These are phyloP conservation scores for Todiramphus saurophagus DNA, from an alignment of 2,113 vertebrate genomes.

Conservation along the genomic window DNA sequence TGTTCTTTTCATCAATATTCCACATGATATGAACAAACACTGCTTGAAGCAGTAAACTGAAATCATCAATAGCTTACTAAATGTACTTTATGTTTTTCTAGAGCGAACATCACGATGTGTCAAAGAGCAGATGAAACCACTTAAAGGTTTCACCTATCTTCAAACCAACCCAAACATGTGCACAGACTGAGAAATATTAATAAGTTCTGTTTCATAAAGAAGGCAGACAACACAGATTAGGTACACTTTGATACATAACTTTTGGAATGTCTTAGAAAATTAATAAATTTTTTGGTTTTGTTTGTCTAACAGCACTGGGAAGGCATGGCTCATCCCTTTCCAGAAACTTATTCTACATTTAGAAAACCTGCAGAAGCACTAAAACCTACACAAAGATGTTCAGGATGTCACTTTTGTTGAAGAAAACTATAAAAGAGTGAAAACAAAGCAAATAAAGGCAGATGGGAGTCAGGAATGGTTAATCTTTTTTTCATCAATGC, in stretches of 20 bases:
- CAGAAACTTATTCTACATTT: neutral
- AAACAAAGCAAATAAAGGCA: neutral
- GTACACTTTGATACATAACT: neutral
- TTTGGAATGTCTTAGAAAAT: neutral
- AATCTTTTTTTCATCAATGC: neutral
- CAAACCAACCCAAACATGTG: neutral
- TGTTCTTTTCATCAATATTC: neutral
- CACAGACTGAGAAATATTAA: neutral
- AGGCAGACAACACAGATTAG: neutral
- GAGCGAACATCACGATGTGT: neutral
- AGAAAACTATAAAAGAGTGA: neutral
- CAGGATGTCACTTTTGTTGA: neutral
- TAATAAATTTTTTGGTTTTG: neutral
- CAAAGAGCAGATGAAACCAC: neutral
- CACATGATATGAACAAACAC: neutral
- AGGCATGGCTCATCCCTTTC: neutral
- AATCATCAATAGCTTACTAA: neutral
- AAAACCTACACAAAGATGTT: neutral
- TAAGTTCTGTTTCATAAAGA: neutral
- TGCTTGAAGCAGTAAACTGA: neutral
- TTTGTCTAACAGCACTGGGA: neutral
- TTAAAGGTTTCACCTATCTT: neutral
- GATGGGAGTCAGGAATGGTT: neutral
- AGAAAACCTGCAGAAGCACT: neutral
- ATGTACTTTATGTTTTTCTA: neutral